Base-by-base conservation (phyloP, 1,140 invertebrate species). In the Cydia amplana region DNA sequence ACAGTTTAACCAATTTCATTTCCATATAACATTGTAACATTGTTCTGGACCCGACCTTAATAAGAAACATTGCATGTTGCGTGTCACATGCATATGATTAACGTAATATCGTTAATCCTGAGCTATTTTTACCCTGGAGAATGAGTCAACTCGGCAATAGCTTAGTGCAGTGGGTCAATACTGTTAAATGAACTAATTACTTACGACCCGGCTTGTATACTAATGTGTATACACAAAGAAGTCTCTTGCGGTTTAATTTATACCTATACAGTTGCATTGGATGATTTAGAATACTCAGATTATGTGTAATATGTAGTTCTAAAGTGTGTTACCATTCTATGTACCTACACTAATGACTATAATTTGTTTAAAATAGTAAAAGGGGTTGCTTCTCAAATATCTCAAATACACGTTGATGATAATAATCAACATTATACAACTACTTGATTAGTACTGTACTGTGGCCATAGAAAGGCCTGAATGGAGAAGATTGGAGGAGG, bases 131-230 rank as follows among this genome's bases (percentile, higher is more conserved):
- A 60, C 18, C n/a, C n/a, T n/a, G 55, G 2, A 7, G 2, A 20
- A 60, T 60, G 55, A 60, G 18, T 60, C 55, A 60, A 4, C 55
- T 23, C 10, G 18, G 18, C 18, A 60, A 60, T 14, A 49, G 46
- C 55, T 60, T 60, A 60, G 9, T 60, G 55, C 20, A 23, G 55
- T 23, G n/a, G 55, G 55, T 60, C 18, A 60, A 20, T 16, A 18
- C n/a, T 20, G n/a, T 60, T 60, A 23, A 60, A 10, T 60, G n/a
- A 60, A 60, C 18, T 60, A 5, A 70, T 74, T 40, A 60, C 28
- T 28, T 46, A 72, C 10, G 36, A 74, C 14, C 28, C 0, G 74
- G 70, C 60, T 40, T 74, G 46, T 76, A 78, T 60, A 64, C 23
- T 65, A 74, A 73, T 49, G 9, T 60, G 51, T 55, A 55, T 16